phyloP scores from a whole-genome alignment of 2,888 invertebrate species.

The Acronicta aceris region DNA sequence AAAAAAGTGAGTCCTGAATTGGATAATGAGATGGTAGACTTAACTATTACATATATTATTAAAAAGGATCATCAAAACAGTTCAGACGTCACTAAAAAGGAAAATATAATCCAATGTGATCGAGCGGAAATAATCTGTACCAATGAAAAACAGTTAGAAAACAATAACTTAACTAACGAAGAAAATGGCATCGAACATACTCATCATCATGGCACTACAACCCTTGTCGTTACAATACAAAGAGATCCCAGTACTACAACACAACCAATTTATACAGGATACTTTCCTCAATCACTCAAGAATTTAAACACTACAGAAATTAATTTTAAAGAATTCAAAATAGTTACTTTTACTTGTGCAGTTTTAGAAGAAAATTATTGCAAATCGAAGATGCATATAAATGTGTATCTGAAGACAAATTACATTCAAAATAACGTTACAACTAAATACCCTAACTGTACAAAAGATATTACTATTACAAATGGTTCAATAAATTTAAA shows the following conservation, averaged over 20 bases:
- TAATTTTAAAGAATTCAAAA: background rate
- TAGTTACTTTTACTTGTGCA: constrained; percentile 1
- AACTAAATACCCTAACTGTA: constrained; percentile 28
- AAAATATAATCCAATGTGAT: constrained; percentile 6
- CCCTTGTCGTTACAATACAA: constrained; percentile 16
- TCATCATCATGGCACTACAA: background rate
- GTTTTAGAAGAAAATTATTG: constrained; percentile 5
- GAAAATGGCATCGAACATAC: background rate
- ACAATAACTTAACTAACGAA: background rate
- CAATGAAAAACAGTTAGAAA: background rate
- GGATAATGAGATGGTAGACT: background rate
- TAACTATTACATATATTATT: constrained; percentile 28
- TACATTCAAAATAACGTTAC: constrained; percentile 28
- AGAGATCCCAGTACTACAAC: constrained; percentile 21
- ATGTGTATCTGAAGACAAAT: constrained; percentile 28
- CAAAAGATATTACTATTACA: background rate
- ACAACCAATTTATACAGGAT: constrained; percentile 43
- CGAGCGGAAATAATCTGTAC: constrained; percentile 27
- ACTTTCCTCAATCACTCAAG: constrained; percentile 4
- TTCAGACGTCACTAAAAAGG: background rate
- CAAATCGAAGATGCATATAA: constrained; percentile 5
- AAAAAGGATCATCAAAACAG: background rate
- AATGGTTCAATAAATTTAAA: constrained; percentile 6
- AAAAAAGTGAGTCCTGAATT: background rate
- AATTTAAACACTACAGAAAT: background rate